Base-by-base conservation (phyloP, 2,888 invertebrate genomes). In the Atethmia centrago region DNA sequence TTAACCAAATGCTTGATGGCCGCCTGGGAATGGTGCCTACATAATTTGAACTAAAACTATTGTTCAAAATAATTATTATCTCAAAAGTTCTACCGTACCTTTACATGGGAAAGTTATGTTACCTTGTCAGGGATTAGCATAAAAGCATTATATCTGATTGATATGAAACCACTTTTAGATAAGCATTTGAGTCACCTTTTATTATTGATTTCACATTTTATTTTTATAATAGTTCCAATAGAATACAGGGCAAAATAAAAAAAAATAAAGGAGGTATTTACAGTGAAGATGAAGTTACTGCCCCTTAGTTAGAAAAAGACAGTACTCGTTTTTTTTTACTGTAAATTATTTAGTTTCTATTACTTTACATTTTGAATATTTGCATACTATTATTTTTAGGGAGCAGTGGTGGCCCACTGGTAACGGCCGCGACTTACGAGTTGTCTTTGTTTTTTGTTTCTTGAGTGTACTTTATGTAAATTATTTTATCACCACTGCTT, bases 161-260 rank as follows among this genome's bases (percentile, higher is more conserved):
- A 69, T 83, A 80, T 42, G 42, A 84, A 69, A 71, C 51, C 68
- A 80, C 68, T 80, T 49, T 62, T 49, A 82, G 79, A 82, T 79
- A 79, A 49, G 58, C 28, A 45, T 42, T 49, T 79, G 61, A 56
- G 68, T 65, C 56, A 69, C 42, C 47, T n/a, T 53, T 83, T 42
- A 61, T 51, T 61, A 81, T 28, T n/a, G 14, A 45, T 5, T 58
- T 42, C 25, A 25, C 7, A 56, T 79, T n/a, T n/a, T 16, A 63
- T 62, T 70, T 61, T 14, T 3, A 8, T 53, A 78, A 47, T 47
- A 51, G 14, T 63, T 56, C 31, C 55, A 45, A 51, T 47, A 45
- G 47, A 36, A 66, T 36, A 28, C 3, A n/a, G 2, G 53, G 10
- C 16, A 45, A 51, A 31, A 25, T 42, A 45, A 5, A 3, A 36